phyloP scores from a whole-genome alignment of 1,140 invertebrate genomes.

The Leptoteleia sp. region DNA sequence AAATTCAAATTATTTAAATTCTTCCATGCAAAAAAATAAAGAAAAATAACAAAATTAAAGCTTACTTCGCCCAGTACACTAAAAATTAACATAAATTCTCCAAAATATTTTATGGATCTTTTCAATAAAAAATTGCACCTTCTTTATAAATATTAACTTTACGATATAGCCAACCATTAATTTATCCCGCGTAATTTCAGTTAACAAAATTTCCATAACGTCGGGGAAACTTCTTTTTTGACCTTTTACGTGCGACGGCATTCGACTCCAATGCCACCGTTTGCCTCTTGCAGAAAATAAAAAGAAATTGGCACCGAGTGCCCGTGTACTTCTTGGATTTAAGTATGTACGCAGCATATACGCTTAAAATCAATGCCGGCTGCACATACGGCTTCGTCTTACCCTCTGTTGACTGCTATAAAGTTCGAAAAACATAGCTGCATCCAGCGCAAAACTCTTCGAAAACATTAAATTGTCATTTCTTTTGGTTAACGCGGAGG shows the following conservation, averaged over 20 bases:
- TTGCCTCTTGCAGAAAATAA: conserved; percentile 32
- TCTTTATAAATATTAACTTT: too few species aligned
- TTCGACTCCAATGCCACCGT: conserved; percentile 33
- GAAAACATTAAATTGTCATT: conserved; percentile 36
- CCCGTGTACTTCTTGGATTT: conserved; percentile 49
- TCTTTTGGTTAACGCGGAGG: conserved; percentile 4
- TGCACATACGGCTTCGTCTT: conserved; percentile 73
- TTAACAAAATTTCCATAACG: too few species aligned
- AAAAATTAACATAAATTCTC: too few species aligned
- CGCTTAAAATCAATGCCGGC: conserved; percentile 75
- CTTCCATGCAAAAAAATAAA: too few species aligned
- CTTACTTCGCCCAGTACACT: too few species aligned
- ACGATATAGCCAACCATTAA: too few species aligned
- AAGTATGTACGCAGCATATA: conserved; percentile 47
- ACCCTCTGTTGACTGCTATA: conserved; percentile 24
- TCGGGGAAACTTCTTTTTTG: conserved; percentile 19
- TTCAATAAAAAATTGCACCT: too few species aligned
- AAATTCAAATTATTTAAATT: too few species aligned
- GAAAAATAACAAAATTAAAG: too few species aligned
- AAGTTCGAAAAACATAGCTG: conserved; percentile 45
- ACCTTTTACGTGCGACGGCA: conserved; percentile 20
- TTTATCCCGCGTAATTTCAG: too few species aligned
- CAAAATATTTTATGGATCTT: too few species aligned
- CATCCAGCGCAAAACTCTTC: conserved; percentile 11
- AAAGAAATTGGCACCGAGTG: conserved; percentile 52